Percentiles rank a stretch among this genome's conserved stretches.
Evolutionary conservation across 2,888 invertebrate genomes (phyloP).

Genomic region (Platycheirus rosarum): DNA sequence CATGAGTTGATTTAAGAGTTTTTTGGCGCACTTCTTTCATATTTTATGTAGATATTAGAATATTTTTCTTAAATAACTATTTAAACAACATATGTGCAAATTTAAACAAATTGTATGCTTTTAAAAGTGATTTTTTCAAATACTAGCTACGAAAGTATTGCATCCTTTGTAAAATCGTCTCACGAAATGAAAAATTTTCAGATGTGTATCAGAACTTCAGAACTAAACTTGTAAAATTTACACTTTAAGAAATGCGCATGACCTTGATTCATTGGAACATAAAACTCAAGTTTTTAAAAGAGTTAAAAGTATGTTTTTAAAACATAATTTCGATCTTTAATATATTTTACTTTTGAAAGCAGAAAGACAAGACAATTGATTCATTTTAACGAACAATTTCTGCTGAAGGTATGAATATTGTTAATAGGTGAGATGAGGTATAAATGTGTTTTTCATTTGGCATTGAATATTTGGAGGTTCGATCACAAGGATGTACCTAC

Average conservation of each 20-base stretch:
- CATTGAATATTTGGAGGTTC: too few relatives aligned
- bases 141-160: slow-evolving; percentile 14
- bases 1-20: slow-evolving; percentile 2
- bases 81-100: not conserved
- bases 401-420: too few relatives aligned
- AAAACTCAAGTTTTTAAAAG: too few relatives aligned
- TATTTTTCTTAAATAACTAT: not conserved
- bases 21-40: not conserved
- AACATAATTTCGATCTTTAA: too few relatives aligned
- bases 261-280: not conserved
- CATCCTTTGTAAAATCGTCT: slow-evolving; percentile 58
- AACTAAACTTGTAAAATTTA: slow-evolving; percentile 55
- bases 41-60: not conserved
- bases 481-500: too few relatives aligned
- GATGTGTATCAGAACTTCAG: slow-evolving; percentile 68
- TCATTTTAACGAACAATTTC: too few relatives aligned
- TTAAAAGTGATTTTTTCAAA: not conserved
- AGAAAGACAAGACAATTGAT: too few relatives aligned
- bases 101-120: not conserved
- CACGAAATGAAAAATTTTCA: slow-evolving; percentile 58
- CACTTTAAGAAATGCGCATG: slow-evolving; percentile 10
- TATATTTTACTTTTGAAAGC: too few relatives aligned
- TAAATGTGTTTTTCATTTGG: too few relatives aligned
- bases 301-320: too few relatives aligned
- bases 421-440: too few relatives aligned